Conservation (phyloP, 2,888 invertebrate species). For the Opisthograptis luteolata region DNA sequence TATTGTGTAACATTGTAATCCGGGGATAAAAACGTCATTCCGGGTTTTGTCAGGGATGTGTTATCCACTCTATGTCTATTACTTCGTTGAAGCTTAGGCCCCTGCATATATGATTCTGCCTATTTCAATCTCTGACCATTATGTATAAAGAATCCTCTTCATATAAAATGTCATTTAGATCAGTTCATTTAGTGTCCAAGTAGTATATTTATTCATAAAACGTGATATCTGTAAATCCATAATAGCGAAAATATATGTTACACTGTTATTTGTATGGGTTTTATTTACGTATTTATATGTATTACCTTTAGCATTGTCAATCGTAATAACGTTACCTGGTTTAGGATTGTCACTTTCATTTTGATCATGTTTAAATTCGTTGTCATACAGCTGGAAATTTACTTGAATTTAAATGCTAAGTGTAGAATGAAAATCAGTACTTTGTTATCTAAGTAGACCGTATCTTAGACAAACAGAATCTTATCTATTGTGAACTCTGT, state of each 20-base stretch:
- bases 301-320: constrained; percentile 25
- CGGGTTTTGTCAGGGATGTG: no score
- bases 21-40: no score
- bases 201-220: constrained; percentile 62
- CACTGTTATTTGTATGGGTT: constrained; percentile 74
- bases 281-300: constrained; percentile 68
- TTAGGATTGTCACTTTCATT: constrained; percentile 4
- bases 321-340: constrained; percentile 9
- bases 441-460: constrained; percentile 46
- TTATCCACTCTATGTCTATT: no score
- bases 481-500: constrained; percentile 46
- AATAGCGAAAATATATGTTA: constrained; percentile 81
- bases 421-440: constrained; percentile 43
- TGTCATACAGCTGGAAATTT: constrained; percentile 3
- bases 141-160: constrained; percentile 37
- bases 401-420: constrained; percentile 11
- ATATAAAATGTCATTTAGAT: constrained; percentile 40
- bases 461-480: constrained; percentile 61
- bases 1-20: no score
- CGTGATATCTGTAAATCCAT: constrained; percentile 80
- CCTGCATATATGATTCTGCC: no score
- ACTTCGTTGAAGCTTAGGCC: no score
- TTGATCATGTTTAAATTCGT: constrained; percentile 11
- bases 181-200: constrained; percentile 49
- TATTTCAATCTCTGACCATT: no score